Evolutionary conservation across 2,888 invertebrate species (phyloP).

Genomic region (Lasioglossum morio): DNA sequence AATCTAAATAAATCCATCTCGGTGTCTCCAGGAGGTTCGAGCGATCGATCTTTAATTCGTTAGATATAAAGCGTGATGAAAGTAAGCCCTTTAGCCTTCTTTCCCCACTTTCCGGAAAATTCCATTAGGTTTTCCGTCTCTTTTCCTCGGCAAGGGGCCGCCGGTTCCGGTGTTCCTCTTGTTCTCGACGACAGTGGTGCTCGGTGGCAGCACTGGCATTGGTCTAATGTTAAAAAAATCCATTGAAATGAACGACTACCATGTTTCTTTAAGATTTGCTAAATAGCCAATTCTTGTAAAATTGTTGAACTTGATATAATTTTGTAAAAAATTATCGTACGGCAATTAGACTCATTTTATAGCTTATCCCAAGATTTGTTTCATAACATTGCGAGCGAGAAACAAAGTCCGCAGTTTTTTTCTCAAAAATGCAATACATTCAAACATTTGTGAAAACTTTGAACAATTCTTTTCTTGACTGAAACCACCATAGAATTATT

Average conservation of each 20-base stretch:
- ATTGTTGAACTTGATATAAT: no score
- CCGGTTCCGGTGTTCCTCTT: slow-evolving; percentile 28
- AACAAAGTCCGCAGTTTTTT: neutral
- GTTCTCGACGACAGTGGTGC: slow-evolving; percentile 48
- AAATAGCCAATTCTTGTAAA: no score
- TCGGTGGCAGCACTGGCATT: slow-evolving; percentile 20
- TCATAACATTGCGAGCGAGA: no score
- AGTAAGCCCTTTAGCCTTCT: slow-evolving; percentile 53
- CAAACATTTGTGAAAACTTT: neutral
- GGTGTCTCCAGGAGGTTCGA: neutral
- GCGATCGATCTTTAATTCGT: slow-evolving; percentile 51
- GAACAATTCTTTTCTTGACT: neutral
- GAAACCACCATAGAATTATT: neutral
- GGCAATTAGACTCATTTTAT: no score
- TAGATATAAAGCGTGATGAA: slow-evolving; percentile 35
- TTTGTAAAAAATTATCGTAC: no score
- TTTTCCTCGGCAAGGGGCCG: slow-evolving; percentile 14
- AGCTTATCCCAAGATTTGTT: no score
- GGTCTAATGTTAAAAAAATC: neutral
- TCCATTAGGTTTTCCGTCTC: slow-evolving; percentile 54
- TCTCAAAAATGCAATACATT: neutral
- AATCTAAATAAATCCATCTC: slow-evolving; percentile 8
- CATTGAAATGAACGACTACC: neutral
- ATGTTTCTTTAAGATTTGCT: neutral
- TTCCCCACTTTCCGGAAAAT: slow-evolving; percentile 60